phyloP scores from a whole-genome alignment of 2,113 vertebrate genomes.

The Ceuthmochares aereus region DNA sequence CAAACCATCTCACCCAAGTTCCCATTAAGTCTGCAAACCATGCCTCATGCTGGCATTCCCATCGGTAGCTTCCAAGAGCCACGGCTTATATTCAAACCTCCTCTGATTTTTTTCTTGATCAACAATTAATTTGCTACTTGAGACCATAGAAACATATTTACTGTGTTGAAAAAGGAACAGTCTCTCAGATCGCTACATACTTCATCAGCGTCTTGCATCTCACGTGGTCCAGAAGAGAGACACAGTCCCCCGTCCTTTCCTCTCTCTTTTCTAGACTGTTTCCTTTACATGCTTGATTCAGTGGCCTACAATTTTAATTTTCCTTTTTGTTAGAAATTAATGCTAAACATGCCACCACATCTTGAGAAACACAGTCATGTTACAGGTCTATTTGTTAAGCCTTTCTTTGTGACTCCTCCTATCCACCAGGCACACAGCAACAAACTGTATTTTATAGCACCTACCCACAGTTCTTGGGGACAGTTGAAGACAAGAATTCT shows the following conservation, averaged over 20 bases:
- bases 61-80: neutral
- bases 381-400: neutral
- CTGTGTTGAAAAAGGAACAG: neutral
- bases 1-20: fast-evolving
- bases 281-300: neutral
- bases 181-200: neutral
- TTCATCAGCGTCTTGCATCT: neutral
- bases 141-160: neutral
- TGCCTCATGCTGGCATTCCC: neutral
- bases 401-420: neutral
- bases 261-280: neutral
- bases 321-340: neutral
- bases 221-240: fast-evolving
- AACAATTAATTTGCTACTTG: neutral
- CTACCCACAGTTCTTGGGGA: neutral
- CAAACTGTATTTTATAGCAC: neutral
- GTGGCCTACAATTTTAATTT: neutral
- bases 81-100: neutral
- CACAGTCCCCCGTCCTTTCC: neutral
- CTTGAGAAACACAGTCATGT: fast-evolving
- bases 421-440: neutral
- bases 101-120: neutral
- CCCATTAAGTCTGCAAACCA: neutral
- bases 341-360: neutral
- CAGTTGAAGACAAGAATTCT: fast-evolving